Evolutionary conservation across 2,113 vertebrate species (phyloP).

Genomic region (Chionomys nivalis): DNA sequence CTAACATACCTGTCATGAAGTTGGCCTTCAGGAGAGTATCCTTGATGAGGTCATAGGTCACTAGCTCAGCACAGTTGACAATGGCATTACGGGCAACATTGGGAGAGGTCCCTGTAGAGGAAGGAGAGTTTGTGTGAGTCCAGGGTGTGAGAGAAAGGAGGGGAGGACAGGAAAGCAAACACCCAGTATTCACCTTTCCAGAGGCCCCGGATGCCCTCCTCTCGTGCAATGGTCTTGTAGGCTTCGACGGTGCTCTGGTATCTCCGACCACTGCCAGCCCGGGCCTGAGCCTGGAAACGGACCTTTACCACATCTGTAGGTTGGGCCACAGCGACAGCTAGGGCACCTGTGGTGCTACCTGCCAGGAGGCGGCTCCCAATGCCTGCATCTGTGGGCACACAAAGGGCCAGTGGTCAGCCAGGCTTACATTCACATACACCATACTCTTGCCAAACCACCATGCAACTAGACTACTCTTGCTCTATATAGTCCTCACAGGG

Average conservation of each 20-base stretch:
- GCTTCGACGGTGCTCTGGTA: slow-evolving; percentile 92
- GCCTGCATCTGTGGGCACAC: slow-evolving; percentile 85
- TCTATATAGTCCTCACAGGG: neutral
- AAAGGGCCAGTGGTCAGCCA: neutral
- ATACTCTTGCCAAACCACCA: neutral
- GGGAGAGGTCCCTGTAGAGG: slow-evolving; percentile 89
- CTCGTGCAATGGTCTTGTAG: slow-evolving; percentile 91
- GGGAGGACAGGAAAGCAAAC: neutral
- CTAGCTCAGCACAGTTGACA: slow-evolving; percentile 94
- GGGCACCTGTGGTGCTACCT: slow-evolving; percentile 92
- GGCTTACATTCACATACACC: neutral
- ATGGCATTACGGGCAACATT: slow-evolving; percentile 94
- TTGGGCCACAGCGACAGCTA: slow-evolving; percentile 93
- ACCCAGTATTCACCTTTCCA: slow-evolving; percentile 89
- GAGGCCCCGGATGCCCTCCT: slow-evolving; percentile 91
- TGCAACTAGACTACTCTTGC: neutral
- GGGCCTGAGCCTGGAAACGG: slow-evolving; percentile 91
- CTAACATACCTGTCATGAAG: slow-evolving; percentile 91
- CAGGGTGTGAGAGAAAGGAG: neutral
- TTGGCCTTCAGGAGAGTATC: slow-evolving; percentile 90
- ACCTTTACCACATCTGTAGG: slow-evolving; percentile 96
- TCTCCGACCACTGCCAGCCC: slow-evolving; percentile 83
- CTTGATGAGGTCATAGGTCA: slow-evolving; percentile 95
- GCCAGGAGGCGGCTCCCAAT: slow-evolving; percentile 90
- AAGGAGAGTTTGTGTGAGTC: neutral